These are phyloP conservation scores for Julus scanicus DNA, from an alignment of 2,888 invertebrate species.

Conservation along the genomic window DNA sequence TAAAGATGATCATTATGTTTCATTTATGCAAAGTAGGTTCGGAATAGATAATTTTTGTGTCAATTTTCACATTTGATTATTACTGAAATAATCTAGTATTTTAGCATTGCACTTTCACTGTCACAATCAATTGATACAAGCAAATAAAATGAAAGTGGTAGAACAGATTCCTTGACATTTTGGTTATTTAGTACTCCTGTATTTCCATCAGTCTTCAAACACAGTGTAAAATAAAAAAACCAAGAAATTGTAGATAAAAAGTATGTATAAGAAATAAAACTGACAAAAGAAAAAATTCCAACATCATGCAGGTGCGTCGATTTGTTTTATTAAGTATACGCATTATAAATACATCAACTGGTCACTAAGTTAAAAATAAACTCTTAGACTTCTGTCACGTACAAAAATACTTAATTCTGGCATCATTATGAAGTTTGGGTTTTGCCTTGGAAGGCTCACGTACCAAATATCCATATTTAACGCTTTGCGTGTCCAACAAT, in stretches of 20 bases:
- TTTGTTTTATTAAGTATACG: slow-evolving; percentile 24
- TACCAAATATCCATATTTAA: background rate
- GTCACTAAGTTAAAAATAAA: background rate
- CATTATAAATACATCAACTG: slow-evolving; percentile 33
- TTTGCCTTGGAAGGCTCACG: background rate
- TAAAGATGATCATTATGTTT: no score
- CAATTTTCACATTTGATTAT: no score
- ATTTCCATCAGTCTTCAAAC: background rate
- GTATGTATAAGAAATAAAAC: no score
- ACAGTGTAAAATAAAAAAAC: background rate
- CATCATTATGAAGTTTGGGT: background rate
- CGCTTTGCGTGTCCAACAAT: slow-evolving; percentile 16
- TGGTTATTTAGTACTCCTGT: background rate
- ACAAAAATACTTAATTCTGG: slow-evolving; percentile 16
- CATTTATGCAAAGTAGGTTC: no score
- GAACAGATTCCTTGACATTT: background rate
- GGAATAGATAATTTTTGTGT: no score
- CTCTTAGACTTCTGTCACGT: background rate
- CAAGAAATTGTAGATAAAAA: no score
- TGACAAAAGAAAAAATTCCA: background rate
- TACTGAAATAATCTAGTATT: no score
- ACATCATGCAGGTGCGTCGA: background rate
- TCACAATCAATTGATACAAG: no score
- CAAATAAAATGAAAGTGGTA: no score
- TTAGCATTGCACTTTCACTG: no score